Evolutionary conservation across 2,113 vertebrate species (phyloP).

Genomic region (Columba janthina): DNA sequence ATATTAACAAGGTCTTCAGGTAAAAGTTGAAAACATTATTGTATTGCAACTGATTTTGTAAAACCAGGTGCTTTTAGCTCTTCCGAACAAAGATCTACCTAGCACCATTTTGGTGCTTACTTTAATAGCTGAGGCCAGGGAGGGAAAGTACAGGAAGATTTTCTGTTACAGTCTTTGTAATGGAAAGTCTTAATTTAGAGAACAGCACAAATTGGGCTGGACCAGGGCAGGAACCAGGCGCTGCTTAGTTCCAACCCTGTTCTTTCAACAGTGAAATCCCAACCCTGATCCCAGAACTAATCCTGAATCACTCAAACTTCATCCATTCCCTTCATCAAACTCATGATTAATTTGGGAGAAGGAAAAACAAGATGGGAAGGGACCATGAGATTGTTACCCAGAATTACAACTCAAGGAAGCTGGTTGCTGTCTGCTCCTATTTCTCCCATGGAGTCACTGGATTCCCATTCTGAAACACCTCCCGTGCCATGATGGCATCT

Average conservation of each 20-base stretch:
- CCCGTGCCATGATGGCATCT: neutral
- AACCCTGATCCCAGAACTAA: neutral
- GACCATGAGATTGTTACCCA: neutral
- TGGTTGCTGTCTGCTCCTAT: neutral
- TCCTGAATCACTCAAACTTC: neutral
- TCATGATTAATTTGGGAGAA: neutral
- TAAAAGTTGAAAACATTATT: neutral
- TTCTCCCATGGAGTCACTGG: neutral
- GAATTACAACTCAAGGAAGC: neutral
- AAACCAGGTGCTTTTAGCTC: neutral
- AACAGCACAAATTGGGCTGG: neutral
- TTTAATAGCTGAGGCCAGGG: neutral
- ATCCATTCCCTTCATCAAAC: neutral
- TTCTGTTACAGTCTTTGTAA: neutral
- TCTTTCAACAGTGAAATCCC: neutral
- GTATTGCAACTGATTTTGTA: neutral
- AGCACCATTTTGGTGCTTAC: neutral
- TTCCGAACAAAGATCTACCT: neutral
- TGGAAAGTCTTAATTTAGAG: neutral
- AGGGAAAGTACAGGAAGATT: neutral
- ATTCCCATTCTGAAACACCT: neutral
- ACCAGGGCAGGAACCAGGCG: neutral
- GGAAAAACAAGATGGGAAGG: neutral
- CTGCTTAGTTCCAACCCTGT: neutral
- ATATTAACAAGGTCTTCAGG: neutral